Evolutionary conservation across 2,888 invertebrate species (phyloP).

Genomic region (Acrocyrtus sp.): DNA sequence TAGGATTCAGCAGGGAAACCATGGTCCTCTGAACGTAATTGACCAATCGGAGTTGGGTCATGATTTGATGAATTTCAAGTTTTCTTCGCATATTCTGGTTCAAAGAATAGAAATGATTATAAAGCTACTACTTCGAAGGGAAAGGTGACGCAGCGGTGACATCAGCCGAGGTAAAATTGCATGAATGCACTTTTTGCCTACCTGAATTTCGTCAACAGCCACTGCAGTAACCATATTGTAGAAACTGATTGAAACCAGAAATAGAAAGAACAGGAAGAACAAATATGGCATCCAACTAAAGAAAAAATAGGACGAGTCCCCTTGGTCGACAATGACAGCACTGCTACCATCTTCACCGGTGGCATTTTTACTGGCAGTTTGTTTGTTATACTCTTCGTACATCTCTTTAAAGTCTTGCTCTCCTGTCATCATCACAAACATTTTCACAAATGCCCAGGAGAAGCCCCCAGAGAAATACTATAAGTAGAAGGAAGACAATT

Average conservation of each 20-base stretch:
- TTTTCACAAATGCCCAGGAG: conserved; percentile 16
- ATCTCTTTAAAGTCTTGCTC: conserved; percentile 22
- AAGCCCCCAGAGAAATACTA: conserved; percentile 7
- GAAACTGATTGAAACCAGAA: conserved; percentile 16
- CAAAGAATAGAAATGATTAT: neutral
- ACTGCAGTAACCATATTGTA: conserved; percentile 31
- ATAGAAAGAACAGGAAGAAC: conserved; percentile 15
- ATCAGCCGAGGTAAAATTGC: too few relatives aligned
- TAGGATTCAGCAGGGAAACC: neutral
- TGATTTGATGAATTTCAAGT: conserved; percentile 22
- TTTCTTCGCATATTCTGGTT: conserved; percentile 15
- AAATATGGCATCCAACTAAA: too few relatives aligned
- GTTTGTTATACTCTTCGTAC: conserved; percentile 12
- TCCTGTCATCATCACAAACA: conserved; percentile 31
- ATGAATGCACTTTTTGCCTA: too few relatives aligned
- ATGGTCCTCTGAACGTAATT: conserved; percentile 27
- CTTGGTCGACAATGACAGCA: neutral
- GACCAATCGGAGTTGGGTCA: conserved; percentile 21
- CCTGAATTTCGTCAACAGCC: conserved; percentile 34
- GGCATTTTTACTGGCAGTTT: neutral
- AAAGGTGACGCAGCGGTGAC: too few relatives aligned
- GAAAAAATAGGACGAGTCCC: neutral
- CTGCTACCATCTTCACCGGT: neutral
- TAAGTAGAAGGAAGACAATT: neutral
- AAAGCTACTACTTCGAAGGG: too few relatives aligned